Base-by-base conservation (phyloP, 2,888 invertebrate genomes). In the Malacosoma neustria region DNA sequence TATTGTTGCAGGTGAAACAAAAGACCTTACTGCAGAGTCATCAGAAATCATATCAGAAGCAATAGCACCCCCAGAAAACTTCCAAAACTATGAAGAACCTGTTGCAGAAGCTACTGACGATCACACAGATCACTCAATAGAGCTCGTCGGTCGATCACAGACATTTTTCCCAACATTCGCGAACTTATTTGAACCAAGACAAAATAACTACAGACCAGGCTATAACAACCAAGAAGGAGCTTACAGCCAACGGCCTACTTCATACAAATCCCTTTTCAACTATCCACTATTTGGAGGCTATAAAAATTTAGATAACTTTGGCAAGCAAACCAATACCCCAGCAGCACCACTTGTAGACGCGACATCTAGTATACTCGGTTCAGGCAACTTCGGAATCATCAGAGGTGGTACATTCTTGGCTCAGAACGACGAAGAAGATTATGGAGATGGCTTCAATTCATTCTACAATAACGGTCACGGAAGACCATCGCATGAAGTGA, bases 321-420 rank as follows among this genome's bases (percentile, higher is more conserved):
- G 70, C 3, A 84, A 84, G 49, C 70, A 75, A 33, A 73, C 62
- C n/a, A 39, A 39, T 30, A 39, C 39, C 4, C 39, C 66, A 4
- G 71, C 73, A 42, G 87, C 81, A 40, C 80, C 74, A 14, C 63
- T 72, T 36, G 80, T 82, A 7, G 84, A 86, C 33, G 87, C 88
- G 1, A 89, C 89, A 50, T 87, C 90, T 13, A 88, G 90, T 32
- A 85, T 94, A 9, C 74, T 95, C 3, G 91, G 95, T 4, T 94
- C 94, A 1, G 95, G 95, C 1, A 95, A 95, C 70, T 95, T 95
- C 57, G 94, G 94, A 0, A 94, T 96, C 1, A 92, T 96, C 35
- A 89, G 90, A 38, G 96, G 96, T 3, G 96, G 95, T 3, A 95
- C 95, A 2, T 96, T 94, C 75, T 93, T 93, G 52, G 91, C 91